Conservation (phyloP, 64 coral and sea anemone species). For the Platygyra sinensis region DNA sequence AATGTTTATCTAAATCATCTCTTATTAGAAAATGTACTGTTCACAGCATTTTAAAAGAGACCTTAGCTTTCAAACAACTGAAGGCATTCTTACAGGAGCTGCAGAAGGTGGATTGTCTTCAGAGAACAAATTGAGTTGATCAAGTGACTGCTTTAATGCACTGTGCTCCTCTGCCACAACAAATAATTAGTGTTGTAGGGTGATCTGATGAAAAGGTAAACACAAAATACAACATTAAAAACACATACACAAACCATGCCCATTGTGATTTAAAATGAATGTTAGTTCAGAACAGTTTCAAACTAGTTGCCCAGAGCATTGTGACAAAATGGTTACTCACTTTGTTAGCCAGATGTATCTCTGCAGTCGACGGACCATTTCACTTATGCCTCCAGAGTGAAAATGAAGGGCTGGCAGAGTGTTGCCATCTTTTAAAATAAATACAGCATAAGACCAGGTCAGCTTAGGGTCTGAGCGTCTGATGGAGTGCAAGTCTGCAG, state of each 20-base stretch:
- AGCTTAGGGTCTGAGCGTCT: slow-evolving; percentile 90
- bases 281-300: no score
- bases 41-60: no score
- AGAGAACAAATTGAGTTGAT: slow-evolving; percentile 84
- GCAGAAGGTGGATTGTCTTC: slow-evolving; percentile 49
- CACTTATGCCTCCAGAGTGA: slow-evolving; percentile 86
- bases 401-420: slow-evolving; percentile 96
- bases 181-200: slow-evolving; percentile 72
- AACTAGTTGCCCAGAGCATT: no score
- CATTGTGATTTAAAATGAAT: no score
- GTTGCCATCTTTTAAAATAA: slow-evolving; percentile 92
- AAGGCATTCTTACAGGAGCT: slow-evolving; percentile 42
- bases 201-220: slow-evolving; percentile 56
- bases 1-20: background rate
- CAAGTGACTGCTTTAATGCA: slow-evolving; percentile 87
- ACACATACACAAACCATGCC: background rate
- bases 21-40: background rate
- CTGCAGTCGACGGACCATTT: slow-evolving; percentile 76
- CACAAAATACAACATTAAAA: background rate
- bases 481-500: slow-evolving; percentile 81
- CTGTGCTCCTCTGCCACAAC: slow-evolving; percentile 76
- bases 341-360: slow-evolving; percentile 94
- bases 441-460: slow-evolving; percentile 92
- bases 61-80: no score
- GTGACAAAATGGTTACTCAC: slow-evolving; percentile 18